Percentiles rank a stretch among this genome's conserved stretches.
Evolutionary conservation across 2,888 invertebrate species (phyloP).

Genomic region (Drosophila paranaensis): DNA sequence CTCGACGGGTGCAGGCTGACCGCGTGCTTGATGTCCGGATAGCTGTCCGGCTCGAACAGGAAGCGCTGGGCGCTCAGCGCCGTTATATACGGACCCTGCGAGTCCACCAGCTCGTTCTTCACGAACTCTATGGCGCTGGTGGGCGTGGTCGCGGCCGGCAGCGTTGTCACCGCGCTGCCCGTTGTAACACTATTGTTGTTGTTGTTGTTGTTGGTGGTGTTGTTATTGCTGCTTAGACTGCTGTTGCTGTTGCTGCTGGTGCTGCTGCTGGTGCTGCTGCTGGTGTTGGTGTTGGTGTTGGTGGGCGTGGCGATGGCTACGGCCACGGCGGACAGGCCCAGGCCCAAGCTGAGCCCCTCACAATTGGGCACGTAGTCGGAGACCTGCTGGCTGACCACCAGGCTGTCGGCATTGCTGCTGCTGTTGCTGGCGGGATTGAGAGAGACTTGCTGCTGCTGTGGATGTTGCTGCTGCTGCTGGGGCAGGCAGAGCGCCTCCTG

Average conservation of each 20-base stretch:
- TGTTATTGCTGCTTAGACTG: slow-evolving; percentile 16
- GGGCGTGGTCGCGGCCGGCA: slow-evolving; percentile 63
- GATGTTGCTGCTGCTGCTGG: slow-evolving; percentile 43
- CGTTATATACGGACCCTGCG: slow-evolving; percentile 84
- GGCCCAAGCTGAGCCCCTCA: slow-evolving; percentile 55
- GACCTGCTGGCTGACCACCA: slow-evolving; percentile 57
- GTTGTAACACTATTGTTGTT: neutral
- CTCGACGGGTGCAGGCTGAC: slow-evolving; percentile 78
- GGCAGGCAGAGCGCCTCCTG: slow-evolving; percentile 77
- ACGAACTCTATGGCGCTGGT: slow-evolving; percentile 83
- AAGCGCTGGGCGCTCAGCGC: slow-evolving; percentile 84
- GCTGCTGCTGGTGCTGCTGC: slow-evolving; percentile 41
- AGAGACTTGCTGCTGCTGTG: slow-evolving; percentile 48
- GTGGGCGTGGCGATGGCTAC: slow-evolving; percentile 48
- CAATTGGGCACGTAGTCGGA: slow-evolving; percentile 73
- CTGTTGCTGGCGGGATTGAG: slow-evolving; percentile 66
- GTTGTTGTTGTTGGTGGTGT: slow-evolving; percentile 21
- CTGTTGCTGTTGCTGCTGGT: slow-evolving; percentile 23
- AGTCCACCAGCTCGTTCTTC: slow-evolving; percentile 84
- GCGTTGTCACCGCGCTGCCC: slow-evolving; percentile 10
- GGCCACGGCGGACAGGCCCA: slow-evolving; percentile 33
- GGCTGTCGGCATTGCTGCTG: slow-evolving; percentile 53
- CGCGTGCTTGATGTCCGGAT: slow-evolving; percentile 83
- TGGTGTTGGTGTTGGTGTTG: slow-evolving; percentile 43
- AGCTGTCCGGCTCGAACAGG: slow-evolving; percentile 83